A percentile compares a stretch with the other conserved stretches of the same genome.
These are phyloP conservation scores for Caenorhabditis elegans DNA, from an alignment of 1,140 invertebrate species.

Conservation along the genomic window DNA sequence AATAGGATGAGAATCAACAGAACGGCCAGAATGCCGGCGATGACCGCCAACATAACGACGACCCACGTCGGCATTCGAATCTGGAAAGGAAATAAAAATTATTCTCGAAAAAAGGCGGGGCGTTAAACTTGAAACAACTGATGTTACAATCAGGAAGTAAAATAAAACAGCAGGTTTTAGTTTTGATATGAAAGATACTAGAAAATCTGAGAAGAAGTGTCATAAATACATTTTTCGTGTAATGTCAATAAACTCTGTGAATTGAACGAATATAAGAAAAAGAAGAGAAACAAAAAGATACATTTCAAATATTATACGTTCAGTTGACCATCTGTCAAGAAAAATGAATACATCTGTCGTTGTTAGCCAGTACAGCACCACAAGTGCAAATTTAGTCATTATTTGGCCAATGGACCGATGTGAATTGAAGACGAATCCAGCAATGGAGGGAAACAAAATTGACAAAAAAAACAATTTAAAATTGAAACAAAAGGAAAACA, in stretches of 20 bases:
- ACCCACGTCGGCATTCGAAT: slow-evolving; percentile 26
- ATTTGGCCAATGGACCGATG: neutral
- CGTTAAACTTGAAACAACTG: neutral
- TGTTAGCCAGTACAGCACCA: neutral
- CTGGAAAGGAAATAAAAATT: neutral
- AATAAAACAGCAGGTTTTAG: neutral
- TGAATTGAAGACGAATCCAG: neutral
- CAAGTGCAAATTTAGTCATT: neutral
- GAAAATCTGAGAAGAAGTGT: too few relatives aligned
- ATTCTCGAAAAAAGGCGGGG: too few relatives aligned
- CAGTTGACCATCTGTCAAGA: neutral
- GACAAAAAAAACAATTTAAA: too few relatives aligned
- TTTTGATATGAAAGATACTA: neutral
- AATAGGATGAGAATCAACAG: slow-evolving; percentile 10
- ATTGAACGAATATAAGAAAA: neutral
- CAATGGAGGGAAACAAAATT: neutral
- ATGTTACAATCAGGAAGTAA: neutral
- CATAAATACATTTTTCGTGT: too few relatives aligned
- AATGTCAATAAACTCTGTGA: neutral
- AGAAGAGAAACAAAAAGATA: neutral
- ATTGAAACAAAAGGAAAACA: too few relatives aligned
- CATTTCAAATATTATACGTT: too few relatives aligned
- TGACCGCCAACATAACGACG: slow-evolving; percentile 22
- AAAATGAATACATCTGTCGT: neutral
- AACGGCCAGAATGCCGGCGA: slow-evolving; percentile 11